Percentiles rank a stretch among this genome's conserved stretches.
phyloP scores from a whole-genome alignment of 2,888 invertebrate species.

The Andrena hattorfiana region DNA sequence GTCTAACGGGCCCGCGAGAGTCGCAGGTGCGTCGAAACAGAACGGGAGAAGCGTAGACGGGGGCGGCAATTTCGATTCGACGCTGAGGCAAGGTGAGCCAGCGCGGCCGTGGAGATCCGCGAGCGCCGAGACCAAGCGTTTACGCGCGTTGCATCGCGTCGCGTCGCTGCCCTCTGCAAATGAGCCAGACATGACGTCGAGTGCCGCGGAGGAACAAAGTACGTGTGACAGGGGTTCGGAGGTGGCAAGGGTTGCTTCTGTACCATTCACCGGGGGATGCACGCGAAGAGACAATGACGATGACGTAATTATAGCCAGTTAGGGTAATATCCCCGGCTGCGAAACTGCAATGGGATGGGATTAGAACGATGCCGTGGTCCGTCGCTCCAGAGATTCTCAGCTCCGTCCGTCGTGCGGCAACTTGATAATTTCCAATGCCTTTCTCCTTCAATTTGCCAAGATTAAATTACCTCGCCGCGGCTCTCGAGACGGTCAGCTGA shows the following conservation, averaged over 20 bases:
- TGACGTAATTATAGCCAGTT: constrained; percentile 82
- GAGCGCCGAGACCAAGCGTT: constrained; percentile 13
- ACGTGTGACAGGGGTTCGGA: constrained; percentile 15
- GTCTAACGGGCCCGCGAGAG: constrained; percentile 16
- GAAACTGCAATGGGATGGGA: constrained; percentile 75
- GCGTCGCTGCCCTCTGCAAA: constrained; percentile 13
- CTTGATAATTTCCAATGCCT: neutral
- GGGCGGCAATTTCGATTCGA: constrained; percentile 12
- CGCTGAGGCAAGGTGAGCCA: neutral
- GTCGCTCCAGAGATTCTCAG: constrained; percentile 24
- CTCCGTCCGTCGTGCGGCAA: too few species aligned
- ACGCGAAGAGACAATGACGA: constrained; percentile 79
- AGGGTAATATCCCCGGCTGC: constrained; percentile 79
- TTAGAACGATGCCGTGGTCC: constrained; percentile 52
- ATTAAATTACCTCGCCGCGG: neutral
- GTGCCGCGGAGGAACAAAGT: constrained; percentile 20
- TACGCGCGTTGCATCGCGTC: constrained; percentile 5
- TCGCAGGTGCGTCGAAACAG: constrained; percentile 43
- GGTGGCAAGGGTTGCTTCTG: constrained; percentile 44
- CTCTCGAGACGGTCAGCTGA: neutral
- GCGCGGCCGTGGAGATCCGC: neutral
- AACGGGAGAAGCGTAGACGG: constrained; percentile 9
- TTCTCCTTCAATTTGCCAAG: too few species aligned
- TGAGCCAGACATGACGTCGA: neutral
- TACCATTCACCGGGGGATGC: constrained; percentile 67